Percentiles rank a stretch among this genome's conserved stretches.
Evolutionary conservation across 35 echinoderm and acorn worm genomes (phyloP).

Genomic region (Apostichopus parvimensis): DNA sequence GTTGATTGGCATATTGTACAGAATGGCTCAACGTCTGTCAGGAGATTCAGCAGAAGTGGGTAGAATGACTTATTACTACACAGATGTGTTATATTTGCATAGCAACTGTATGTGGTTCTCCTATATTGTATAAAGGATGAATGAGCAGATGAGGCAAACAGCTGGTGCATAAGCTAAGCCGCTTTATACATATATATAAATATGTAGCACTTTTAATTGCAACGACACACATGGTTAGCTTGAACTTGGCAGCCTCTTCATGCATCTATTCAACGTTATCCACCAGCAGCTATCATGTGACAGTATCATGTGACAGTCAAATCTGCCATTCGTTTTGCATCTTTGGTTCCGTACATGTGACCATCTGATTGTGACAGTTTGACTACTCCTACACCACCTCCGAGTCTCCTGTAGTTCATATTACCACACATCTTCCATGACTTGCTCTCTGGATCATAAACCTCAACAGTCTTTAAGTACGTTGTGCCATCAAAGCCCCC

Average conservation of each 20-base stretch:
- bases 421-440: conserved; percentile 98
- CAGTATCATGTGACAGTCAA: conserved; percentile 48
- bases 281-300: conserved; percentile 11
- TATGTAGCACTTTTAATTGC: background rate
- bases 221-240: background rate
- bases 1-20: too few relatives aligned
- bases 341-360: conserved; percentile 34
- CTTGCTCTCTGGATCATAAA: conserved; percentile 95
- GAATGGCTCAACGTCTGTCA: too few relatives aligned
- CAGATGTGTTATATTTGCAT: too few relatives aligned
- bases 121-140: background rate
- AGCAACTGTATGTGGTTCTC: background rate
- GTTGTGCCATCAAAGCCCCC: conserved; percentile 99
- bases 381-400: conserved; percentile 97
- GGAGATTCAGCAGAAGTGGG: too few relatives aligned
- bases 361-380: conserved; percentile 87
- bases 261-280: background rate
- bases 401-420: conserved; percentile 97
- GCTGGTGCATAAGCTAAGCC: background rate
- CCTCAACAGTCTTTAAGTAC: conserved; percentile 97
- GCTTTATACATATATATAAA: background rate
- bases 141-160: background rate
- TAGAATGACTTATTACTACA: too few relatives aligned
- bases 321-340: conserved; percentile 35
- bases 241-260: background rate